Evolutionary conservation across 2,113 vertebrate genomes (phyloP).

Genomic region (Indri indri): DNA sequence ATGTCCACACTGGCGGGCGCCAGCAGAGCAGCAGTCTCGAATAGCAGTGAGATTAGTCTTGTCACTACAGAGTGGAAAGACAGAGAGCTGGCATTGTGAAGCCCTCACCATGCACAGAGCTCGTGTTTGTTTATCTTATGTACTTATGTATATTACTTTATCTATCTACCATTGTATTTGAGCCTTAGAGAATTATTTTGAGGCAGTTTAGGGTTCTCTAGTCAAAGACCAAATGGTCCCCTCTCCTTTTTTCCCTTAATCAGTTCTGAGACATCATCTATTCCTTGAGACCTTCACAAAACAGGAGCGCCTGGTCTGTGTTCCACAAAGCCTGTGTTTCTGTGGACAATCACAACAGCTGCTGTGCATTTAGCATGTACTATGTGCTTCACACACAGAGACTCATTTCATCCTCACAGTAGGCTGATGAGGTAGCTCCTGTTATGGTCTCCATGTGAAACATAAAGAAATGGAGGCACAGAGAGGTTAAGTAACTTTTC

Average conservation of each 20-base stretch:
- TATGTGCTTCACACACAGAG: no score
- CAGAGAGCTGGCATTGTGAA: not conserved
- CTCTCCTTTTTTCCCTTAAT: not conserved
- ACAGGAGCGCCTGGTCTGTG: accelerated
- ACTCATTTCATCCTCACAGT: not conserved
- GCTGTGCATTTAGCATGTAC: no score
- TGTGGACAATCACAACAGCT: accelerated
- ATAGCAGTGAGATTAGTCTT: accelerated
- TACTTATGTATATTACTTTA: not conserved
- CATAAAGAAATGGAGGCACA: not conserved
- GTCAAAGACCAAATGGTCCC: not conserved
- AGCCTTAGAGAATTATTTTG: not conserved
- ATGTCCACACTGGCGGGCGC: accelerated
- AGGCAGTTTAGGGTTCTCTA: not conserved
- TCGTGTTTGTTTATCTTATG: not conserved
- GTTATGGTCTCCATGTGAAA: not conserved
- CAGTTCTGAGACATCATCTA: not conserved
- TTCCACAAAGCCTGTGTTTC: no score
- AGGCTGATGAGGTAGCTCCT: not conserved
- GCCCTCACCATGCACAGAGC: not conserved
- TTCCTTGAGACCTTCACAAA: not conserved
- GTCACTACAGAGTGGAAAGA: accelerated
- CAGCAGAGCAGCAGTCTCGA: accelerated
- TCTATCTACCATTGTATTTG: not conserved
- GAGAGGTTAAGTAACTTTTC: not conserved